phyloP scores from a whole-genome alignment of 2,797 vertebrate genomes.

The Apogon talboti region DNA sequence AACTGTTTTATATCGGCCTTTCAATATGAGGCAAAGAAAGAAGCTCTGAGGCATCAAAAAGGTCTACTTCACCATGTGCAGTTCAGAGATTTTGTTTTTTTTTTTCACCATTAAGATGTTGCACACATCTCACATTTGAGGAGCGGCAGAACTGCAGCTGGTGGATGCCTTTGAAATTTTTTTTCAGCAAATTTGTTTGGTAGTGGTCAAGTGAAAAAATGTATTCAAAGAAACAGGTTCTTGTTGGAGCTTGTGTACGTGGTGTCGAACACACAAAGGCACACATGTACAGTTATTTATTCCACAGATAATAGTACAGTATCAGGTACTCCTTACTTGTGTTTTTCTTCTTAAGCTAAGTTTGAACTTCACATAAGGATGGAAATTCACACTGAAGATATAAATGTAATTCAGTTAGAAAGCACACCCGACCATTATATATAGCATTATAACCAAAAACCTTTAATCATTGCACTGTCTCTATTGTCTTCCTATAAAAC shows the following conservation, averaged over 20 bases:
- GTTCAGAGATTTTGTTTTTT: slow-evolving; percentile 1
- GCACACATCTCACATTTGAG: background rate
- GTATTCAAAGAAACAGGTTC: background rate
- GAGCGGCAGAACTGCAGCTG: background rate
- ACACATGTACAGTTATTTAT: too few species aligned
- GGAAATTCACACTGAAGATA: too few species aligned
- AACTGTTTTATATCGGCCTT: slow-evolving; percentile 27
- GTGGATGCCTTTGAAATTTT: background rate
- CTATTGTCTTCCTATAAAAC: background rate
- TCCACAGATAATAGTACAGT: too few species aligned
- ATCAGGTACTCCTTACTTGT: too few species aligned
- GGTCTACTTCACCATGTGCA: background rate
- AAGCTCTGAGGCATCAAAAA: background rate
- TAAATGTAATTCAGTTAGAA: too few species aligned
- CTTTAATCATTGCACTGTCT: background rate
- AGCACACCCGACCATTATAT: too few species aligned
- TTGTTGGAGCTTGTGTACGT: accelerated
- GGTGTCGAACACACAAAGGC: too few species aligned
- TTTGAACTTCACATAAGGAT: too few species aligned
- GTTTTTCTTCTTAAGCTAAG: too few species aligned
- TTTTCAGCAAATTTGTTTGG: background rate
- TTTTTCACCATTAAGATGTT: background rate
- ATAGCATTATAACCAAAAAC: background rate
- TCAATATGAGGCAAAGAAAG: slow-evolving; percentile 8
- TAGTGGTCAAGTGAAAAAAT: background rate